Evolutionary conservation across 2,113 vertebrate genomes (phyloP), one percentile per base, ranked within the genome.

Genomic region (Embiotoca jacksoni): DNA sequence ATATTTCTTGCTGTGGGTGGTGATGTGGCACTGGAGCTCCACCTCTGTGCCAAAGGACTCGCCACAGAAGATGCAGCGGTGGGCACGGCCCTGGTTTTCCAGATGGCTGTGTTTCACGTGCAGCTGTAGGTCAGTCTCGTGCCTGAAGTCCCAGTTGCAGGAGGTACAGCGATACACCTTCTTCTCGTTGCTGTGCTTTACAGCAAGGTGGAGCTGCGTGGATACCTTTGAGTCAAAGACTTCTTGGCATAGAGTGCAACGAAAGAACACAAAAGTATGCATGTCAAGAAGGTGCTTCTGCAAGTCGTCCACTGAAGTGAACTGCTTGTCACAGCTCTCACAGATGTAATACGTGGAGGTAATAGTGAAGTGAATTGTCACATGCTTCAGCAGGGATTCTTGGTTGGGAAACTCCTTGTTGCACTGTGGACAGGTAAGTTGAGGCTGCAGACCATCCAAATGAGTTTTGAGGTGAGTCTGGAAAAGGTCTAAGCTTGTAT

Each of bases 211-310:
- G 47, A 99, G 96, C 73, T 99, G 98, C 72, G 99, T 98, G 47
- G 98, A 99, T 46, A 99, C 98, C 87, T 99, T 99, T 3, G 98
- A 99, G 94, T 99, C 98, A 37, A 99, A 99, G 61, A 99, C 97
- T 72, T 99, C 98, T 84, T 99, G 98, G 91, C 98, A 99, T 69
- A 99, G 93, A 44, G 98, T 99, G 85, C 98, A 99, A 87, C 97
- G 98, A 91, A 98, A 99, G 89, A 99, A 98, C 76, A 99, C 98
- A 1, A 99, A 99, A 0, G 98, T 99, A 82, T 99, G 98, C 98
- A 99, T 99, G 93, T 99, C 98, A 3, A 99, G 91, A 23, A 99
- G 93, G 90, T 99, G 98, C 89, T 99, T 99, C 93, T 99, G 98
- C 65, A 99, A 94, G 91, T 99, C 98, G 61, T 99, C 98, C 89